Conservation (phyloP, 2,113 vertebrate species). For the Gobius niger region DNA sequence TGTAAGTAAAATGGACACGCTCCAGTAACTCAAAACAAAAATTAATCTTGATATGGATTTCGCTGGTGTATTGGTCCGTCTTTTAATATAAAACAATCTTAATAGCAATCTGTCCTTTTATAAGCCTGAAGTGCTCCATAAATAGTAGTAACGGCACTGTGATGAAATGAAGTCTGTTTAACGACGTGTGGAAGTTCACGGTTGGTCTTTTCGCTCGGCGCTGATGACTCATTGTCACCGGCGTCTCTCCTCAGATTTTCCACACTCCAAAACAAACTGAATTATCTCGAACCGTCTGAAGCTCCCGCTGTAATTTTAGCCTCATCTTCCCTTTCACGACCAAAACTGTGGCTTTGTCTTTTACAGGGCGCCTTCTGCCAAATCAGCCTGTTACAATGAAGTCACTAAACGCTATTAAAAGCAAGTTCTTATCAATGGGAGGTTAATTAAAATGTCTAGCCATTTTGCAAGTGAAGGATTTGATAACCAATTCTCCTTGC, state of each 20-base stretch:
- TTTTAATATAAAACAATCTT: no score
- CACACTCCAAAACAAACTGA: conserved; percentile 37
- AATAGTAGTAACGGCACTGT: neutral
- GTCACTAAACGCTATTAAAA: neutral
- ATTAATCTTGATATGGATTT: no score
- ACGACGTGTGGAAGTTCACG: neutral
- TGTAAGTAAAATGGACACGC: no score
- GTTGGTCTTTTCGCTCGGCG: conserved; percentile 1
- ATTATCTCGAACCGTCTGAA: conserved; percentile 40
- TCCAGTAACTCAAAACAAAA: no score
- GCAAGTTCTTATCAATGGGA: neutral
- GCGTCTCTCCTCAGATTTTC: conserved; percentile 14
- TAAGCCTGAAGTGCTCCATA: neutral
- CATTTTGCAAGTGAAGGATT: neutral
- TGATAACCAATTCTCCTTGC: neutral
- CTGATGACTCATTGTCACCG: conserved; percentile 10
- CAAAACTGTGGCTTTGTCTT: conserved; percentile 2
- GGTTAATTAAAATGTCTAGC: neutral
- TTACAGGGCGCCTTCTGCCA: neutral
- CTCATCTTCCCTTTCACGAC: neutral
- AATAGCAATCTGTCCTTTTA: no score
- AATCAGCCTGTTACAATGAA: neutral
- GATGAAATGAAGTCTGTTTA: neutral
- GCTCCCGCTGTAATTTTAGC: neutral
- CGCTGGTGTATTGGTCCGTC: no score